Evolutionary conservation across 2,113 vertebrate genomes (phyloP), one percentile per base, ranked within the genome.

Genomic region (Zingel zingel): DNA sequence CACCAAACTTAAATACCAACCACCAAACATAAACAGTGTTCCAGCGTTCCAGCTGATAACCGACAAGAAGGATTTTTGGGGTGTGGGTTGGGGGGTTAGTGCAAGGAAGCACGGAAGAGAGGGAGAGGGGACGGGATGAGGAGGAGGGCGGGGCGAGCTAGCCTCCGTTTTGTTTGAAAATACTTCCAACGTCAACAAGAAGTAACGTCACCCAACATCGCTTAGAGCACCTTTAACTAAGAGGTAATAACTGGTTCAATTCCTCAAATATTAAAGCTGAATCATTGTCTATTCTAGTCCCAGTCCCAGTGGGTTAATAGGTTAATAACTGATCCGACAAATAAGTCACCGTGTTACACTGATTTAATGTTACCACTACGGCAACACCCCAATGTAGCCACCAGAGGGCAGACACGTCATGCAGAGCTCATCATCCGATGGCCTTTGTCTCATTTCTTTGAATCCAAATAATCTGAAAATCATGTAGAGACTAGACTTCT

Each of bases 381-480:
- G 73, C 57, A 82, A 0, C 0, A 9, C 45, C 13, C 7, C 1
- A 0, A 1, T 23, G 23, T 16, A 15, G 51, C 86, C 92, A 85
- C 79, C 53, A 81, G 89, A 71, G 85, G 83, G 92, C 82, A 68
- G 36, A 3, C 56, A 36, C 59, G 21, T n/a, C 67, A 13, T 3
- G 36, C n/a, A 73, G 47, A 84, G 9, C 14, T 25, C 14, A 39
- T 14, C 6, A 62, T 30, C 9, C 9, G 1, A 11, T 0, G 23
- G 6, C 14, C 6, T 5, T 27, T 16, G 21, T 25, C 1, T 18
- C 10, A 3, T 39, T 68, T 51, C 54, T 77, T 43, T 33, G 2
- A 36, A 21, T 59, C 23, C 9, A 57, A 39, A 61, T 25, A 10
- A 33, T 61, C 66, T 58, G 4, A 53, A 45, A 63, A 25, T 59